Conservation (phyloP, 2,888 invertebrate genomes). For the Athetis lepigone region DNA sequence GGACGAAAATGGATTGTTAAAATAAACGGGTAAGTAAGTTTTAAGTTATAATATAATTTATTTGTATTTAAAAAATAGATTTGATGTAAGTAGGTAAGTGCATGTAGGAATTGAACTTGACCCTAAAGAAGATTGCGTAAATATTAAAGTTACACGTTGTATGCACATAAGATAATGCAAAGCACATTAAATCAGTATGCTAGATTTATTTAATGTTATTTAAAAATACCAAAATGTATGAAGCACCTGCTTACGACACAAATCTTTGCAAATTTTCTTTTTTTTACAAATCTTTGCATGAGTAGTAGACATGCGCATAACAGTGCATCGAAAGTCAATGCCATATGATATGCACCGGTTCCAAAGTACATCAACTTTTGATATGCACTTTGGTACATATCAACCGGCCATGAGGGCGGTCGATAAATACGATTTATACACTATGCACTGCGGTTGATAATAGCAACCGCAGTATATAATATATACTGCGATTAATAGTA, state of each 20-base stretch:
- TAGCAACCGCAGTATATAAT: constrained; percentile 38
- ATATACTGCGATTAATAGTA: constrained; percentile 29
- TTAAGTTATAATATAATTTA: constrained; percentile 41
- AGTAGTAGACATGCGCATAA: constrained; percentile 37
- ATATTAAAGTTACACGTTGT: constrained; percentile 35
- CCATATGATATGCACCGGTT: constrained; percentile 41
- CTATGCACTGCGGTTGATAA: constrained; percentile 39
- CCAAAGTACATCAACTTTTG: constrained; percentile 41
- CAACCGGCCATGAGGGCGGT: constrained; percentile 40
- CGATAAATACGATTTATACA: constrained; percentile 42
- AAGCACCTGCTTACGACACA: constrained; percentile 36
- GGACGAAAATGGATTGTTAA: constrained; percentile 36
- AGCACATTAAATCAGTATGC: constrained; percentile 38
- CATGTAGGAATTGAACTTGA: constrained; percentile 35
- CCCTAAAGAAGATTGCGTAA: constrained; percentile 35
- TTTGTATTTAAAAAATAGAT: constrained; percentile 41
- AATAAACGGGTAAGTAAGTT: constrained; percentile 32
- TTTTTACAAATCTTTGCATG: constrained; percentile 37
- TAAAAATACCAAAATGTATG: constrained; percentile 38
- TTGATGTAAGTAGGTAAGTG: constrained; percentile 37
- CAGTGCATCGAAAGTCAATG: constrained; percentile 38
- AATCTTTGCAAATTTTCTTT: constrained; percentile 38
- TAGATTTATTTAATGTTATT: constrained; percentile 37
- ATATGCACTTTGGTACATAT: constrained; percentile 40
- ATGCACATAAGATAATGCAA: constrained; percentile 37